These are phyloP conservation scores for Agriopis leucophaearia DNA, from an alignment of 2,888 invertebrate genomes.

Conservation along the genomic window DNA sequence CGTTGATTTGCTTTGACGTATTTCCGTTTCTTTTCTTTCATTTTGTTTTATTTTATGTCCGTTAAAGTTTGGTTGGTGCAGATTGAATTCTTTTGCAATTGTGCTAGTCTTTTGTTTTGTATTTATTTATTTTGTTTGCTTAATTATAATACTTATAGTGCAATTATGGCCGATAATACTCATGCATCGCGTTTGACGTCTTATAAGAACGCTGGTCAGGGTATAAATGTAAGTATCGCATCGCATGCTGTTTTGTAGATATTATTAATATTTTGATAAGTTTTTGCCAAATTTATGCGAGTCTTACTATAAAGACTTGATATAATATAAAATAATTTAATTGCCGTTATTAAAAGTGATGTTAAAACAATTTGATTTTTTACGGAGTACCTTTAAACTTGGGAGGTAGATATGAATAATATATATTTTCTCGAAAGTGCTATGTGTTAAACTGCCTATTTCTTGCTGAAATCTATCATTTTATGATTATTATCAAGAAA, in stretches of 20 bases:
- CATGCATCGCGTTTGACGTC: constrained; percentile 87
- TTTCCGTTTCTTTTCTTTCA: neutral
- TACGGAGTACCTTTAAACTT: too few relatives aligned
- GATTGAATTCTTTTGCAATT: too few relatives aligned
- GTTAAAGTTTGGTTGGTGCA: neutral
- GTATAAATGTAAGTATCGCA: constrained; percentile 88
- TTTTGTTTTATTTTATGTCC: neutral
- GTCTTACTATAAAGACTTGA: too few relatives aligned
- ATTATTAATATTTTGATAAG: neutral
- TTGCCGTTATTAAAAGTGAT: neutral
- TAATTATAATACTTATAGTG: neutral
- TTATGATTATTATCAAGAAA: too few relatives aligned
- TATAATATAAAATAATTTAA: neutral
- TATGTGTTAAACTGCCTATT: too few relatives aligned
- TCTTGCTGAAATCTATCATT: too few relatives aligned
- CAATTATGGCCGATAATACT: constrained; percentile 87
- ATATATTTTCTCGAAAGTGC: neutral
- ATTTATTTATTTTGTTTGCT: neutral
- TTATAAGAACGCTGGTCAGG: constrained; percentile 93
- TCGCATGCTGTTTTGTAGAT: neutral
- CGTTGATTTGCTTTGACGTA: neutral
- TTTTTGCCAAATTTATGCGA: neutral
- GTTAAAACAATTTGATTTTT: neutral
- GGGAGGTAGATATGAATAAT: neutral
- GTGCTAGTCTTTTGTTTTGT: neutral